Percentiles rank a stretch among this genome's conserved stretches.
phyloP scores from a whole-genome alignment of 2,888 invertebrate species.

The Ochropleura plecta region DNA sequence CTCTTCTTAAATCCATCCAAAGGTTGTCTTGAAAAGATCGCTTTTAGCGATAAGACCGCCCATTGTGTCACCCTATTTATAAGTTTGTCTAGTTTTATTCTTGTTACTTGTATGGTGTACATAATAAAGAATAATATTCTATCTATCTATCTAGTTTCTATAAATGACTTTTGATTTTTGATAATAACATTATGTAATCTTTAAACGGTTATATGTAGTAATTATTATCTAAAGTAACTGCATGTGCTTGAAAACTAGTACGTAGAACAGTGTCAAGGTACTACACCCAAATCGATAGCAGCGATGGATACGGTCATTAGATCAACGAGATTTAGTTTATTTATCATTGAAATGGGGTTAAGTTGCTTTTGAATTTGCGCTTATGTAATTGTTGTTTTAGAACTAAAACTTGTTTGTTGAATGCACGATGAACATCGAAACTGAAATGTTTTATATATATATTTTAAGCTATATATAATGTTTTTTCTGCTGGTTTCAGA shows the following conservation, averaged over 20 bases:
- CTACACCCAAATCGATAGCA: slow-evolving; percentile 33
- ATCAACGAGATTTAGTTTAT: slow-evolving; percentile 35
- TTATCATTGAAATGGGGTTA: slow-evolving; percentile 29
- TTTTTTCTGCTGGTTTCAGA: too few species aligned
- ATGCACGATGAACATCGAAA: too few species aligned
- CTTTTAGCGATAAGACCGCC: too few species aligned
- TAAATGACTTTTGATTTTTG: too few species aligned
- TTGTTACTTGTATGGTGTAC: too few species aligned
- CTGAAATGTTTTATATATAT: background rate
- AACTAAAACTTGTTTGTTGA: background rate
- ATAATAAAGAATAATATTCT: too few species aligned
- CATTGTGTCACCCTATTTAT: too few species aligned
- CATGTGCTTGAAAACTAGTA: slow-evolving; percentile 31
- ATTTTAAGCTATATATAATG: background rate
- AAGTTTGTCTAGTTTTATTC: too few species aligned
- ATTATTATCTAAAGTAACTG: slow-evolving; percentile 19
- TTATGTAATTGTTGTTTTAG: slow-evolving; percentile 1
- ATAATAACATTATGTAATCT: background rate
- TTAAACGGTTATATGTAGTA: background rate
- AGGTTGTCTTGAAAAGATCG: too few species aligned
- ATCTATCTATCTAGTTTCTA: too few species aligned
- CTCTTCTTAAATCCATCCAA: too few species aligned
- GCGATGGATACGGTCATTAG: slow-evolving; percentile 37
- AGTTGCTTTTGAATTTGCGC: background rate
- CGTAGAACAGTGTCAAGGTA: slow-evolving; percentile 41